Percentiles rank a stretch among this genome's conserved stretches.
phyloP scores from a whole-genome alignment of 1,140 invertebrate species.

The Philopotamus ludificatus region DNA sequence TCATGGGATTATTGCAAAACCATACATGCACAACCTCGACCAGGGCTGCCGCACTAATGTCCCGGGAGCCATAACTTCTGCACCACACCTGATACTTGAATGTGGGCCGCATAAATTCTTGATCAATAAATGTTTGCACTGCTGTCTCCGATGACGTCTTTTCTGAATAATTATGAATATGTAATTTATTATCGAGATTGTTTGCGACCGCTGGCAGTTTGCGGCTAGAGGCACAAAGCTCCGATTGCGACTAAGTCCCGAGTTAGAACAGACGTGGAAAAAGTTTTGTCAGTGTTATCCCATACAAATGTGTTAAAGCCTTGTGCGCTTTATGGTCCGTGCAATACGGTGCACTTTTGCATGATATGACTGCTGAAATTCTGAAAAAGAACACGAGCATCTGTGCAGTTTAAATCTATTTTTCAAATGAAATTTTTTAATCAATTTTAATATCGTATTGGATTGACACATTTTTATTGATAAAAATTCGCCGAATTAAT shows the following conservation, averaged over 20 bases:
- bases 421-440: no score
- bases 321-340: neutral
- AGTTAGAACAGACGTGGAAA: conserved; percentile 31
- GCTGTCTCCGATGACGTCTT: neutral
- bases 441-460: no score
- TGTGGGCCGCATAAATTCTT: neutral
- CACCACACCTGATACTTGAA: neutral
- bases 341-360: neutral
- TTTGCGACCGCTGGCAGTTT: conserved; percentile 3
- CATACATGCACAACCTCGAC: conserved; percentile 18
- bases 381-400: no score
- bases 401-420: no score
- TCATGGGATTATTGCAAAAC: conserved; percentile 34
- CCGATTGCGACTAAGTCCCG: conserved; percentile 2
- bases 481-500: no score
- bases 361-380: no score
- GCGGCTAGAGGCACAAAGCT: conserved; percentile 10
- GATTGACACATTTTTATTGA: no score
- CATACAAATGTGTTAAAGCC: conserved; percentile 24
- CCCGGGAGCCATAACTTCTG: no score
- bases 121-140: neutral
- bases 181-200: no score
- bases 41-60: neutral
- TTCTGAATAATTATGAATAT: no score
- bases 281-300: conserved; percentile 31